Percentiles rank a stretch among this genome's conserved stretches.
These are phyloP conservation scores for Macquaria ambigua DNA, from an alignment of 2,113 vertebrate genomes.

Conservation along the genomic window DNA sequence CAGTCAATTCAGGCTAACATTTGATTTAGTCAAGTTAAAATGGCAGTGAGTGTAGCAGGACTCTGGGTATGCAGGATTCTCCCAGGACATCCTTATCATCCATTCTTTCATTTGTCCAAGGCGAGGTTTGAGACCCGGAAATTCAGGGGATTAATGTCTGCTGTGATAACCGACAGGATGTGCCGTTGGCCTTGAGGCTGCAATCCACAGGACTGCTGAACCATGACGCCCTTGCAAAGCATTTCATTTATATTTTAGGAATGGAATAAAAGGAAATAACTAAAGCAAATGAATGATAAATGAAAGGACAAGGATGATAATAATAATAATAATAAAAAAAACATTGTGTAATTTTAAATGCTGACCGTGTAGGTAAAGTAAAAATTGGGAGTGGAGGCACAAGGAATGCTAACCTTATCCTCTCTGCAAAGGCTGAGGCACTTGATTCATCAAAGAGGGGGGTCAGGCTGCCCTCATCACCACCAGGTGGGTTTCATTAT, in stretches of 20 bases:
- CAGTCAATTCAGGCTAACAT: conserved; percentile 34
- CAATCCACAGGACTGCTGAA: conserved; percentile 66
- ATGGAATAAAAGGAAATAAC: conserved; percentile 59
- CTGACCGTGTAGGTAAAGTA: conserved; percentile 37
- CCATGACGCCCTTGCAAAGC: conserved; percentile 50
- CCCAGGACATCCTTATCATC: conserved; percentile 73
- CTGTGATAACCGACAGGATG: conserved; percentile 72
- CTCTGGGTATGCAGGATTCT: conserved; percentile 52
- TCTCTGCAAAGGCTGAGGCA: conserved; percentile 42
- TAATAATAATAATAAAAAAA: conserved; percentile 4
- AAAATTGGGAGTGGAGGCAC: conserved; percentile 42
- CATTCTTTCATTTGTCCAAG: conserved; percentile 73
- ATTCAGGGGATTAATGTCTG: conserved; percentile 74
- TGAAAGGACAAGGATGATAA: conserved; percentile 17
- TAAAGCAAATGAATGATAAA: conserved; percentile 66
- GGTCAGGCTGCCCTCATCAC: conserved; percentile 56
- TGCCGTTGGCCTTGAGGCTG: conserved; percentile 45
- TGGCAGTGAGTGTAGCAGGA: conserved; percentile 39
- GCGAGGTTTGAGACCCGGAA: conserved; percentile 62
- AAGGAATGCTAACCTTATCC: conserved; percentile 38
- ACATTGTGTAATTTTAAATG: conserved; percentile 49
- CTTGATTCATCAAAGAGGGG: conserved; percentile 58
- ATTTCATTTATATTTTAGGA: conserved; percentile 72
- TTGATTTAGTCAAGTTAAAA: conserved; percentile 62
- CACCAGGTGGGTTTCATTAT: conserved; percentile 68